A percentile compares a stretch with the other conserved stretches of the same genome.
Conservation (phyloP, 2,113 vertebrate species). For the Puffinus mauretanicus region DNA sequence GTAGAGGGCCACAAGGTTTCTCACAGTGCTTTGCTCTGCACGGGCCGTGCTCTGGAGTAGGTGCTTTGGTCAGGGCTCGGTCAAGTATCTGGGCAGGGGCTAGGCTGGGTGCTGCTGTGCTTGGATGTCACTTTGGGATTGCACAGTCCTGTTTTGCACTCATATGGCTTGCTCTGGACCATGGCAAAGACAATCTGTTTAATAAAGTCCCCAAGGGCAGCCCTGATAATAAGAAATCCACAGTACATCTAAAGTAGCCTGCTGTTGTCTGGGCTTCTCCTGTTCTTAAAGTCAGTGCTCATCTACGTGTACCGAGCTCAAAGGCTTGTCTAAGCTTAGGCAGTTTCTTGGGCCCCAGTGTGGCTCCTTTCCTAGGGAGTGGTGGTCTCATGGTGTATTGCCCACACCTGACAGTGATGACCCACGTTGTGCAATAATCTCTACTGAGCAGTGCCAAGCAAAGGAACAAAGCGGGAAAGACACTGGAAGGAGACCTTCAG, state of each 20-base stretch:
- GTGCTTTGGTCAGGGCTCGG: neutral
- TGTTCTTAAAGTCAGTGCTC: neutral
- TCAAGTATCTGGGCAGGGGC: neutral
- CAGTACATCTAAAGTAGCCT: neutral
- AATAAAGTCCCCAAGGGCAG: too few species aligned
- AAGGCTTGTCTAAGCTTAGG: neutral
- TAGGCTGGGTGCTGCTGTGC: neutral
- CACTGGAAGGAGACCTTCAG: neutral
- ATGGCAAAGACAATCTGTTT: neutral
- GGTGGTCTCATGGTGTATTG: neutral
- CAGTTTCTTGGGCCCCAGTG: rapidly evolving
- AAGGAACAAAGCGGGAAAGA: neutral
- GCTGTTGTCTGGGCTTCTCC: neutral
- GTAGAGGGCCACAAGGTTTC: neutral
- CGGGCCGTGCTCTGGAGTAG: neutral
- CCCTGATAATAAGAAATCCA: neutral
- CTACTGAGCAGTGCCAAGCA: neutral
- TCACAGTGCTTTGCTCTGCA: neutral
- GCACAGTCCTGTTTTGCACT: neutral
- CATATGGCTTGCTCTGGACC: neutral
- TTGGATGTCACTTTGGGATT: neutral
- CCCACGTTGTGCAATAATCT: neutral
- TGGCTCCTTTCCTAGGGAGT: neutral
- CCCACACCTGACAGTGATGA: neutral
- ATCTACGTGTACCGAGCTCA: rapidly evolving